Evolutionary conservation across 2,113 vertebrate genomes (phyloP).

Genomic region (Forbesichthys papilliferus): DNA sequence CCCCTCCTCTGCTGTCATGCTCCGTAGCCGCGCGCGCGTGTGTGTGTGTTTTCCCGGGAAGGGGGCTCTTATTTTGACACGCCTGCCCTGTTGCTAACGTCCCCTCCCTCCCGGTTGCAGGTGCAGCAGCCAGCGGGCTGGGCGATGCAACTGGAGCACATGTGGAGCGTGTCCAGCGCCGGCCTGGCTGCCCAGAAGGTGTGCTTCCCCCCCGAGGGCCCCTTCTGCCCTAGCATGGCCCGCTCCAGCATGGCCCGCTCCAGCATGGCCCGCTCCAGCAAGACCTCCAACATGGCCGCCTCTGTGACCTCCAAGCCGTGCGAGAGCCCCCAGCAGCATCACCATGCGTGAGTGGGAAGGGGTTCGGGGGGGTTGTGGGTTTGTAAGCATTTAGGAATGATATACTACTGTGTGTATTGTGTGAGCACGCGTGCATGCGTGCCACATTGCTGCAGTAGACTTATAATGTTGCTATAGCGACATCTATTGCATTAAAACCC

Average conservation of each 20-base stretch:
- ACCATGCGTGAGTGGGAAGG: slow-evolving; percentile 83
- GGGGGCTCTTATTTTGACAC: neutral
- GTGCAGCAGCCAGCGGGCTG: slow-evolving; percentile 63
- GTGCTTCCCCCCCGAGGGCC: slow-evolving; percentile 81
- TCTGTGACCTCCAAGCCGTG: slow-evolving; percentile 75
- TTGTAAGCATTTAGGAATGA: no score
- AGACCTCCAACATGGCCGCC: slow-evolving; percentile 68
- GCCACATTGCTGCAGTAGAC: no score
- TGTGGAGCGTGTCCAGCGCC: slow-evolving; percentile 88
- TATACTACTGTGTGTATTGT: no score
- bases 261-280: no score
- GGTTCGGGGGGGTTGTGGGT: no score
- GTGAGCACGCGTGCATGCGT: no score
- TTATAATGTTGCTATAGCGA: no score
- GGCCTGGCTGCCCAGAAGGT: slow-evolving; percentile 91
- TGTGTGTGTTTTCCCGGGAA: no score
- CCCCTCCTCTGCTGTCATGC: no score
- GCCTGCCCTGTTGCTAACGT: slow-evolving; percentile 21
- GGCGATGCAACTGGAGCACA: slow-evolving; percentile 77
- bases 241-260: slow-evolving; percentile 55
- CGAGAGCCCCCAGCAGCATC: slow-evolving; percentile 79
- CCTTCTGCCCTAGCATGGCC: slow-evolving; percentile 84
- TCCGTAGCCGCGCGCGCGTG: no score
- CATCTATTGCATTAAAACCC: no score
- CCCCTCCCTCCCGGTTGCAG: slow-evolving; percentile 47